Conservation (phyloP, 1,140 invertebrate species). For the Manduca sexta region DNA sequence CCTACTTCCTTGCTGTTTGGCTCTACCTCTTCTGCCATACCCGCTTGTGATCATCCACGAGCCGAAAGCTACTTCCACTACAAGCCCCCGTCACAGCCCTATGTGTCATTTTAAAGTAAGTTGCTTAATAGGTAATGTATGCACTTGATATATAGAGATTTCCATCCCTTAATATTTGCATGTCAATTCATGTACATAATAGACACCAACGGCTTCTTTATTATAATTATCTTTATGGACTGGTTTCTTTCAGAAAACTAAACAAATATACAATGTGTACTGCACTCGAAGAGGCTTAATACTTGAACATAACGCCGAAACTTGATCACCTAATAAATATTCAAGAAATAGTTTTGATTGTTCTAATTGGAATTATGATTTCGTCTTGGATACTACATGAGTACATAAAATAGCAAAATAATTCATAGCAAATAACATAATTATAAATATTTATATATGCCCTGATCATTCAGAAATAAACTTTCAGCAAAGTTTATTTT, state of each 20-base stretch:
- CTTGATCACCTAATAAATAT: too few species aligned
- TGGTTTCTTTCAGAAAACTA: background rate
- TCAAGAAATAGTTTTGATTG: too few species aligned
- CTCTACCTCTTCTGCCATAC: conserved; percentile 33
- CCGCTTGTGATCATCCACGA: conserved; percentile 31
- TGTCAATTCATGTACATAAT: too few species aligned
- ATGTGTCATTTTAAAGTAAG: background rate
- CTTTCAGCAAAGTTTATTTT: too few species aligned
- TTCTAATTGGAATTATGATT: too few species aligned
- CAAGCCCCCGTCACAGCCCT: background rate
- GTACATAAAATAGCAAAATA: background rate
- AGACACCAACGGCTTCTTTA: background rate
- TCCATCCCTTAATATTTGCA: too few species aligned
- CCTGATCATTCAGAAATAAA: too few species aligned
- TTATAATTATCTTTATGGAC: background rate
- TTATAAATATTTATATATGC: too few species aligned
- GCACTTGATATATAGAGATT: too few species aligned
- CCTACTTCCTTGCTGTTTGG: conserved; percentile 36
- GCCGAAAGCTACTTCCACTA: conserved; percentile 4
- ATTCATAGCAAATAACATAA: too few species aligned
- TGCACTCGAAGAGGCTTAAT: conserved; percentile 22
- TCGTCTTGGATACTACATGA: background rate
- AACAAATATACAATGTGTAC: background rate
- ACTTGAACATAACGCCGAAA: too few species aligned
- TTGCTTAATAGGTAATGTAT: background rate